Base-by-base conservation (phyloP, 23 tunicate species). In the Aplidium turbinatum region DNA sequence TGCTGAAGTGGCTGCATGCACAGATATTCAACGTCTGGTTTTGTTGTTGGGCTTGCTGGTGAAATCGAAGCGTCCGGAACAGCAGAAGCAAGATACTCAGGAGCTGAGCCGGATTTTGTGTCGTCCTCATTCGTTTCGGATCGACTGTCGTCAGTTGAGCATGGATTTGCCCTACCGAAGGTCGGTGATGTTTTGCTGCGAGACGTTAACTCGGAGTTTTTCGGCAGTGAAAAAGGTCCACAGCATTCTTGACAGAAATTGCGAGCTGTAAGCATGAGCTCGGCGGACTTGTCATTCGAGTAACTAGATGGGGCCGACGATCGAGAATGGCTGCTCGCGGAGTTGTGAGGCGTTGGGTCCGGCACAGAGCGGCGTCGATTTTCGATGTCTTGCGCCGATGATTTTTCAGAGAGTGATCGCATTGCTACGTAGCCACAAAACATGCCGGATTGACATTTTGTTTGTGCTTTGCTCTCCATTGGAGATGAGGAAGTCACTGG, bases 401-500 rank as follows among this genome's bases (percentile, higher is more conserved):
- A 88, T 23, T 26, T n/a, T 13, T 35, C 39, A 32, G 20, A n/a
- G 27, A 75, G 46, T 2, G 87, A 34, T 19, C 86, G 66, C 96
- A 88, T 88, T 18, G 87, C 83, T 18, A 88, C 96, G 63, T 88
- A 88, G 25, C 96, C 96, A 20, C 48, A 42, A 4, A 5, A 5
- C 4, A 31, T 4, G 21, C 16, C 11, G 21, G 36, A 29, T 3
- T 4, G 25, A 38, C 50, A 65, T 4, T 48, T 13, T 7, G 11
- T 35, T 16, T 3, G 5, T 16, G 3, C 50, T 48, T 28, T 38
- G n/a, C n/a, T n/a, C n/a, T n/a, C n/a, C n/a, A n/a, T n/a, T n/a
- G n/a, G n/a, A 9, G 50, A 42, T 42, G 31, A 45, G 27, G 6
- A n/a, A n/a, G n/a, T n/a, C n/a, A n/a, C 16, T 6, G 2, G 78